Evolutionary conservation across 2,888 invertebrate species (phyloP).

Genomic region (Hypomecis punctinalis): DNA sequence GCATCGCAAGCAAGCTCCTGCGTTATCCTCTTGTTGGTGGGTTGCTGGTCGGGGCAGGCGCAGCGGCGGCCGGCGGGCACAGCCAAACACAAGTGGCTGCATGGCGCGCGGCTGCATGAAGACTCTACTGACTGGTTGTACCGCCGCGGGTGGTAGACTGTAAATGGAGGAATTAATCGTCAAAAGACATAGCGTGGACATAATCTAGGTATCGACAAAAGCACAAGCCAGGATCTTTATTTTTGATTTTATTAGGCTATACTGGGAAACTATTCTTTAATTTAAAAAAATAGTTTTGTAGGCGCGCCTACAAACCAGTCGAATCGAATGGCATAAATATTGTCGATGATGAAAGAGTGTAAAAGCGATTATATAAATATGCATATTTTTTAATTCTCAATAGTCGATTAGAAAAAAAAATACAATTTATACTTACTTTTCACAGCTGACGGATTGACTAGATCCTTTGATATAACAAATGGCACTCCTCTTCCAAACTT

Average conservation of each 20-base stretch:
- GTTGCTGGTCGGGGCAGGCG: conserved; percentile 92
- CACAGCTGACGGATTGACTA: conserved; percentile 94
- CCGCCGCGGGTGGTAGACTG: conserved; percentile 92
- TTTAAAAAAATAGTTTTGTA: too few species aligned
- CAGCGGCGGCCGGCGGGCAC: conserved; percentile 96
- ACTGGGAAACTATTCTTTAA: too few species aligned
- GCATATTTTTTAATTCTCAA: too few species aligned
- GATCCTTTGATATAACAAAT: conserved; percentile 91
- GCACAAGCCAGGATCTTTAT: not conserved
- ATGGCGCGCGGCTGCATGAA: conserved; percentile 87
- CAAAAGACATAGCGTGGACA: not conserved
- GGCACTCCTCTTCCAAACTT: conserved; percentile 98
- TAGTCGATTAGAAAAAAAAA: too few species aligned
- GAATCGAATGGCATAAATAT: too few species aligned
- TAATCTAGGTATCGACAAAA: not conserved
- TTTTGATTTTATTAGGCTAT: not conserved
- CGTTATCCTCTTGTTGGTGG: conserved; percentile 82
- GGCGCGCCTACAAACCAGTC: too few species aligned
- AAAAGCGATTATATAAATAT: too few species aligned
- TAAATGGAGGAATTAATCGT: not conserved
- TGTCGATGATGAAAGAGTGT: too few species aligned
- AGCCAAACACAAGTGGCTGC: conserved; percentile 96
- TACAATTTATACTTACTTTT: conserved; percentile 89
- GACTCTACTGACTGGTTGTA: conserved; percentile 90
- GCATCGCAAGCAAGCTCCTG: conserved; percentile 93